Percentiles rank a stretch among this genome's conserved stretches.
These are phyloP conservation scores for Portunus trituberculatus DNA, from an alignment of 1,140 invertebrate genomes.

Conservation along the genomic window DNA sequence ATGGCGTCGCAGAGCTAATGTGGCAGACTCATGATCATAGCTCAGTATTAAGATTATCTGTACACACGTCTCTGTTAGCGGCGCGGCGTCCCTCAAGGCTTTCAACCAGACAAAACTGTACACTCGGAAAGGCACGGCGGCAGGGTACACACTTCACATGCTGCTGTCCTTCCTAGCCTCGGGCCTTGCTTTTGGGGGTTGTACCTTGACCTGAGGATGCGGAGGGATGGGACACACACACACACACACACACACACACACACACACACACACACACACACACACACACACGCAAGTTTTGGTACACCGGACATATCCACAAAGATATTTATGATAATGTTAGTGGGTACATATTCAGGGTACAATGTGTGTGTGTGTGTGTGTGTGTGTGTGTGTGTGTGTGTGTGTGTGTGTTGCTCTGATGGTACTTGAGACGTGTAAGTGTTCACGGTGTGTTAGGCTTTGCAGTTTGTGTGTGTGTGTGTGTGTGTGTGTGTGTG, in stretches of 20 bases:
- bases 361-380: neutral
- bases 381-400: constrained; percentile 16
- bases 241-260: constrained; percentile 20
- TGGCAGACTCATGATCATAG: too few species aligned
- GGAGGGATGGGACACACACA: neutral
- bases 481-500: constrained; percentile 20
- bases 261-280: constrained; percentile 20
- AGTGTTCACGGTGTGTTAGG: neutral
- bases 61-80: too few species aligned
- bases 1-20: too few species aligned
- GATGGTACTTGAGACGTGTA: neutral
- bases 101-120: too few species aligned
- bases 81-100: too few species aligned
- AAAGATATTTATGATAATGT: neutral
- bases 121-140: too few species aligned
- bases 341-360: neutral
- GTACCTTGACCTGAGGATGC: neutral
- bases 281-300: neutral
- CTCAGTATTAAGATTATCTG: too few species aligned
- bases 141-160: too few species aligned
- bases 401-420: neutral
- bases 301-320: neutral
- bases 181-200: neutral
- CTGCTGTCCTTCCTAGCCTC: neutral
- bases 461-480: neutral